Evolutionary conservation across 2,888 invertebrate genomes (phyloP), one percentile per base, ranked within the genome.

Genomic region (Encarsia formosa): DNA sequence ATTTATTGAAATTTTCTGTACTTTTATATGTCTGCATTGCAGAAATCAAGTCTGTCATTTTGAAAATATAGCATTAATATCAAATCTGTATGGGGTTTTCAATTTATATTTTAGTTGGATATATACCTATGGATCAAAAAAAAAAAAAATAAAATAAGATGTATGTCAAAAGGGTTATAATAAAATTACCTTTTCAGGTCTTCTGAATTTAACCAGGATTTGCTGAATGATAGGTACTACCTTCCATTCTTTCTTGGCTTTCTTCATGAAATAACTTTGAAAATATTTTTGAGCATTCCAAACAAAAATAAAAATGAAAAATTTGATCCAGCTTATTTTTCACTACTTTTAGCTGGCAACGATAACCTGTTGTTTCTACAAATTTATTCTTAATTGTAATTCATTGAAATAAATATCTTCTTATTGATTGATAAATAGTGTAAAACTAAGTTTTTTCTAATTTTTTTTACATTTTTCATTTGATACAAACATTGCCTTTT

Each of bases 311-410:
- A 51, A 62, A 47, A 37, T 24, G 44, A 52, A 38, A 15, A 49
- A 19, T 57, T 54, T 51, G 49, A 54, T 40, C 52, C 52, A 54
- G 64, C 68, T 65, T 64, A 66, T 64, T 68, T 66, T 63, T 57
- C 63, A 64, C 62, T 65, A 62, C 44, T 49, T 54, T 57, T 52
- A 52, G 63, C 63, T 55, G 65, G 63, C 64, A 59, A 58, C 61
- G 59, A 74, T 76, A 76, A 75, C 75, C 77, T 70, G 76, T 73
- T 75, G 75, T 77, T 75, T 49, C 54, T 53, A 49, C 24, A 56
- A 55, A 55, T 54, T 58, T 56, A 54, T 49, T 35, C 55, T 61
- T 47, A 37, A 48, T 29, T 53, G 51, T 58, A 47, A 58, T 60
- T 63, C 41, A 61, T 60, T 64, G 62, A 52, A 54, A 18, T 13